Evolutionary conservation across 2,888 invertebrate species (phyloP).

Genomic region (Rhagonycha fulva): DNA sequence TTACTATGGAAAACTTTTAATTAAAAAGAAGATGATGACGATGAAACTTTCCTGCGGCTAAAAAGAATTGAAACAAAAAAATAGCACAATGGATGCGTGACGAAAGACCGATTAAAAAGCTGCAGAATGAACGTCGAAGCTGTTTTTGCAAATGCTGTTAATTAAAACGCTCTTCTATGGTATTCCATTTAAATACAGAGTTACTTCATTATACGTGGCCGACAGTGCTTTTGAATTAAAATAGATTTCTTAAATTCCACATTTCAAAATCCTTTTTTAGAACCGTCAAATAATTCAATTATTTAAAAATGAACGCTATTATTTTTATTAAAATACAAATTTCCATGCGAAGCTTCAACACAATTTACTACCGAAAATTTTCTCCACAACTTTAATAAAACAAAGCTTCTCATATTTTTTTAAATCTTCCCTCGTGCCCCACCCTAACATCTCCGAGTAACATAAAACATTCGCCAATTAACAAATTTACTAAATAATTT

Average conservation of each 20-base stretch:
- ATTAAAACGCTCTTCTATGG: conserved; percentile 35
- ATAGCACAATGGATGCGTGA: conserved; percentile 35
- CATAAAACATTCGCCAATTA: not conserved
- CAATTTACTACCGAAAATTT: not conserved
- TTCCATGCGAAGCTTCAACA: not conserved
- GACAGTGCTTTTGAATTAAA: not conserved
- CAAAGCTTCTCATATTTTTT: not conserved
- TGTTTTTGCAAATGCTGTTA: conserved; percentile 47
- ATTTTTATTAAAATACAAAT: not conserved
- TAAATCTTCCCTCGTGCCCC: not conserved
- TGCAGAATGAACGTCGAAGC: conserved; percentile 40
- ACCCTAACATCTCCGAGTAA: not conserved
- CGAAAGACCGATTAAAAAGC: conserved; percentile 46
- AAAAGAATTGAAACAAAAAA: conserved; percentile 30
- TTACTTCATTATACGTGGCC: conserved; percentile 12
- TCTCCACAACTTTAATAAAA: not conserved
- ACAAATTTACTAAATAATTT: not conserved
- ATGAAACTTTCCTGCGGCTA: conserved; percentile 28
- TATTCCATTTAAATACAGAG: conserved; percentile 18
- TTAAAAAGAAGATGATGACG: conserved; percentile 30
- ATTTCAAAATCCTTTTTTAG: conserved; percentile 2
- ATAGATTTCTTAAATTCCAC: not conserved
- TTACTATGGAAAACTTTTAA: conserved; percentile 28
- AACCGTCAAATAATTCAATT: not conserved
- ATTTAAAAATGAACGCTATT: not conserved